Evolutionary conservation across 2,888 invertebrate genomes (phyloP).

Genomic region (Poecilus cupreus): DNA sequence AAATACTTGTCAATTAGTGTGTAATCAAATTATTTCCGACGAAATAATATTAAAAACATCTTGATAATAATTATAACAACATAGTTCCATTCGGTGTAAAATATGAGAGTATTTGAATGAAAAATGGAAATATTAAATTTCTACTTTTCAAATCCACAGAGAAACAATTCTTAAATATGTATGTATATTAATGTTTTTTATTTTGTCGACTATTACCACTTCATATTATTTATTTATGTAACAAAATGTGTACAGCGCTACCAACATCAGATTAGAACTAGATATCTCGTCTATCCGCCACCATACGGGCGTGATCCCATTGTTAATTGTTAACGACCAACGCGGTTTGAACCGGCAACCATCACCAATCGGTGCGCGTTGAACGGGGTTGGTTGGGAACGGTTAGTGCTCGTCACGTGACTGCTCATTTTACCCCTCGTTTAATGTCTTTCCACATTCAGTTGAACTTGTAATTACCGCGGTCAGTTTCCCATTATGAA

Average conservation of each 20-base stretch:
- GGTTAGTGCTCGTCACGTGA: constrained; percentile 42
- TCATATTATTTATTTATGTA: no score
- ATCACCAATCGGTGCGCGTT: background rate
- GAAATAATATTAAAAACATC: no score
- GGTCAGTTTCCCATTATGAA: background rate
- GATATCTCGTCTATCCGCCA: background rate
- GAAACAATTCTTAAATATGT: no score
- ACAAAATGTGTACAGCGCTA: background rate
- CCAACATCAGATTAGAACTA: background rate
- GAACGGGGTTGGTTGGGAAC: background rate
- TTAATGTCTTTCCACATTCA: constrained; percentile 28
- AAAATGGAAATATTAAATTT: no score
- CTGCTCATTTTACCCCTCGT: constrained; percentile 13
- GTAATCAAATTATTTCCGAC: no score
- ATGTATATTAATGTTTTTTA: no score
- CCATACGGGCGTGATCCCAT: background rate
- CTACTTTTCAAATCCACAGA: no score
- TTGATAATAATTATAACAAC: no score
- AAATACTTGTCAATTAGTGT: no score
- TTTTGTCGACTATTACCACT: no score
- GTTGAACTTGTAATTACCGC: constrained; percentile 11
- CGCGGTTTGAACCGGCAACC: constrained; percentile 36
- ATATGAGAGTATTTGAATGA: no score
- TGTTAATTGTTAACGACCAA: constrained; percentile 42
- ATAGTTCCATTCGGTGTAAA: no score